Evolutionary conservation across 2,888 invertebrate species (phyloP).

Genomic region (Troglohyphantes excavatus): DNA sequence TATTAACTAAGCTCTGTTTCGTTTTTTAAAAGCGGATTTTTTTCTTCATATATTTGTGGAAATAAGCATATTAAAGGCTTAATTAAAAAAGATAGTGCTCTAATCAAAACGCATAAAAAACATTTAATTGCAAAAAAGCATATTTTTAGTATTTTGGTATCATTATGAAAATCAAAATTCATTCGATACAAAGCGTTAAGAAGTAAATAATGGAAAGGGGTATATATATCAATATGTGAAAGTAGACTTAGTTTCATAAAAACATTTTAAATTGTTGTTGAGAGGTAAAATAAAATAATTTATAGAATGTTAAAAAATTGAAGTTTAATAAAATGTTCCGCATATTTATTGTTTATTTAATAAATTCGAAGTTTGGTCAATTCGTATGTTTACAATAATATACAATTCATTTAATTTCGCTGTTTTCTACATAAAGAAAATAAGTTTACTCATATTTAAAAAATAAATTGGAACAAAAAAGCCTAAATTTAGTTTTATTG

Average conservation of each 20-base stretch:
- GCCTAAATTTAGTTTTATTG: too few relatives aligned
- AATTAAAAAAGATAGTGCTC: conserved; percentile 59
- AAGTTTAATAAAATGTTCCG: too few relatives aligned
- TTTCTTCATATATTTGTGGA: conserved; percentile 30
- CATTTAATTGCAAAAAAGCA: conserved; percentile 1
- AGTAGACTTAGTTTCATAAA: neutral
- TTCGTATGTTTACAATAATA: too few relatives aligned
- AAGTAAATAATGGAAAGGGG: neutral
- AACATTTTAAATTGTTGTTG: neutral
- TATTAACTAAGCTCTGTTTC: conserved; percentile 48
- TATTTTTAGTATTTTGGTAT: conserved; percentile 35
- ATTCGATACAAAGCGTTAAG: conserved; percentile 11
- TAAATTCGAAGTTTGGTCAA: too few relatives aligned
- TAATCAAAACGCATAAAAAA: conserved; percentile 61
- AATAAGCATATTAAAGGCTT: conserved; percentile 66
- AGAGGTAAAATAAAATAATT: too few relatives aligned
- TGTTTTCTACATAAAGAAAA: too few relatives aligned
- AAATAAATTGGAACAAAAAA: too few relatives aligned
- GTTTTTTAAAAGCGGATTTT: conserved; percentile 20
- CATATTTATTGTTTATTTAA: too few relatives aligned
- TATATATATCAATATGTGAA: neutral
- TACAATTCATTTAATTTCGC: too few relatives aligned
- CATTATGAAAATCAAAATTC: conserved; percentile 39
- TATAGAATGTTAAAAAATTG: too few relatives aligned
- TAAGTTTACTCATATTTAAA: too few relatives aligned